Conservation (phyloP, 1,140 invertebrate species). For the Rhizoglyphus robini region DNA sequence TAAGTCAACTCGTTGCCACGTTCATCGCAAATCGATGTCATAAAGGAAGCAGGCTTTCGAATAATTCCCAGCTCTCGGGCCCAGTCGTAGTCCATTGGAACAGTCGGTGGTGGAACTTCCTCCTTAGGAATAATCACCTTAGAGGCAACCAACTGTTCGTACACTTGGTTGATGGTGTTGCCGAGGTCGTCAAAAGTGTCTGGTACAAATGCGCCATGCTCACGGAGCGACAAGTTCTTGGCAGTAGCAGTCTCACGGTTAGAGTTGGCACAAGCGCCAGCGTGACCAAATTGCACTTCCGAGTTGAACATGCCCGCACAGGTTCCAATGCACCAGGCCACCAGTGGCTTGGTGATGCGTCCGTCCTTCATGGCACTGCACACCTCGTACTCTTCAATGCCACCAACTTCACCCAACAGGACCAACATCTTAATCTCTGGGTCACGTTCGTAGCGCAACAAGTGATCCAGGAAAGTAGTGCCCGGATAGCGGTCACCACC, state of each 20-base stretch:
- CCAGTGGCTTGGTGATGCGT: constrained; percentile 78
- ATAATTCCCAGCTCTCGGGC: constrained; percentile 93
- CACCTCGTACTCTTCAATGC: constrained; percentile 97
- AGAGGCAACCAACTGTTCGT: constrained; percentile 60
- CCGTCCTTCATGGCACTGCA: constrained; percentile 68
- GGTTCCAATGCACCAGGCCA: constrained; percentile 59
- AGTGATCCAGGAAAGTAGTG: constrained; percentile 95
- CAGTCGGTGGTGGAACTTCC: constrained; percentile 91
- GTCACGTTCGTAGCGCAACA: constrained; percentile 63
- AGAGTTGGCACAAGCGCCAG: constrained; percentile 91
- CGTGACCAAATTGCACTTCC: constrained; percentile 95
- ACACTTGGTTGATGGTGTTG: constrained; percentile 56
- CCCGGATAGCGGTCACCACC: constrained; percentile 98
- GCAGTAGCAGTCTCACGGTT: constrained; percentile 81
- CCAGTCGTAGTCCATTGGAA: constrained; percentile 99
- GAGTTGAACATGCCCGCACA: constrained; percentile 30
- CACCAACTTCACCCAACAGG: constrained; percentile 86
- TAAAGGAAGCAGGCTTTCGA: constrained; percentile 96
- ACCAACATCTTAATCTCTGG: constrained; percentile 81
- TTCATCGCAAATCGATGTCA: constrained; percentile 98
- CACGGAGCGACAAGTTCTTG: constrained; percentile 73
- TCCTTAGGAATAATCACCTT: constrained; percentile 70
- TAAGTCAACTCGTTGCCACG: constrained; percentile 93
- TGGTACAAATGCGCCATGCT: constrained; percentile 76
- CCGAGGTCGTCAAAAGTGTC: constrained; percentile 84